Base-by-base conservation (phyloP, 2,888 invertebrate species). In the Philonicus albiceps region DNA sequence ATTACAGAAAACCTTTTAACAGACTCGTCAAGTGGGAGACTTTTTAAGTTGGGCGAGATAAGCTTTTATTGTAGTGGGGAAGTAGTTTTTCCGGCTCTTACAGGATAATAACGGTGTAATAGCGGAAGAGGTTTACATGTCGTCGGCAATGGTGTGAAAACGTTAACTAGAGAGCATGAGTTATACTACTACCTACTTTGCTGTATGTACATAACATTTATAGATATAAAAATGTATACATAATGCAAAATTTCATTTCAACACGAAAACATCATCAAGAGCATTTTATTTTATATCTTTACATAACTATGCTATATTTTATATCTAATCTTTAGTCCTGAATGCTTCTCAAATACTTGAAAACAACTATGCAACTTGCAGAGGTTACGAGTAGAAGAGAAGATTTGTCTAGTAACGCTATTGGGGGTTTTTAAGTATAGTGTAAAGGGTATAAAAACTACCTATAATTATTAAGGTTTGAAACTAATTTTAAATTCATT, bases 1-100 rank as follows among this genome's bases (percentile, higher is more conserved):
- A 85, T 85, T 85, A 85, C 75, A 85, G 53, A 75, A 85, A 85
- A 85, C 74, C 30, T 86, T 76, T 86, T 86, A 75, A 74, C 74
- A 76, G 49, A 75, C 53, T 75, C 49, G 85, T 76, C 85, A 85
- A 85, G 49, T 74, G 85, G 85, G 76, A 76, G 64, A 86, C 55
- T 53, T 76, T 86, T 86, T 55, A 86, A 86, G 76, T 86, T 76
- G 43, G 30, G 7, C 13, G 31, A 86, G 85, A 86, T 86, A 86
- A 86, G 85, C 55, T 86, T 86, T 76, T 76, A 76, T 76, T 86
- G 75, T 37, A 53, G 53, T 22, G 53, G 55, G 55, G 55, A 86
- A 86, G 55, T 76, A 76, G 85, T 86, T 86, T 85, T 75, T 75
- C 84, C 75, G 75, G 43, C 49, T 74, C 85, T 74, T 85, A 53